Base-by-base conservation (phyloP, 2,113 vertebrate species). In the Aldabrachelys gigantea region DNA sequence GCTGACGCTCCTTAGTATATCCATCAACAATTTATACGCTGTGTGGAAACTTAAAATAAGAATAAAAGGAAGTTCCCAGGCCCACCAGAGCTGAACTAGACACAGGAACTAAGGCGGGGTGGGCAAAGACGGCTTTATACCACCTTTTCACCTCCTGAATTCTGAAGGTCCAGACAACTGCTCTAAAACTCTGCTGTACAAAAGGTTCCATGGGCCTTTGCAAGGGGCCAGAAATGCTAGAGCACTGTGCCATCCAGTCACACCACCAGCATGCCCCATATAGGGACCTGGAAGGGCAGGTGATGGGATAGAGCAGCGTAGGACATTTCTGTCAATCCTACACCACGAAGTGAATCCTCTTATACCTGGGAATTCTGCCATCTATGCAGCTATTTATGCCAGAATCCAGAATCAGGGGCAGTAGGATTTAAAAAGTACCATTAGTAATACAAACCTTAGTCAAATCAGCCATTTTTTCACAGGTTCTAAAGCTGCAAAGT, bases 61-160 rank as follows among this genome's bases (percentile, higher is more conserved):
- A 1, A 22, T 12, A 4, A 0, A 75, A 22, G n/a, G 38, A 22
- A 38, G n/a, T 52, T 85, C 81, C 89, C 83, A 82, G 84, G 91
- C 17, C 0, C 0, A 53, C 6, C 0, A 84, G 17, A 6, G 11
- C 7, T 81, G 72, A 75, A 25, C 22, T 25, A 24, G 38, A 35
- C 62, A 65, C 31, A 35, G 62, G 29, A 41, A 41, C 21, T 75
- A 49, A 92, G 62, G 31, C 31, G 8, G 31, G 31, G 31, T 65
- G 7, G 3, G 25, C 0, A 1, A 86, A 57, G 16, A 11, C 88
- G 54, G 29, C 10, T 84, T 86, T 88, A 10, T 11, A 88, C 47
- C 3, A 50, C 10, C 27, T 88, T 82, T 85, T 31, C 21, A 17
- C 12, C 59, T 5, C 59, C 78, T 27, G 65, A 10, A 41, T 41